These are phyloP conservation scores for Drosophila ironensis DNA, from an alignment of 1,140 invertebrate genomes.

Conservation along the genomic window DNA sequence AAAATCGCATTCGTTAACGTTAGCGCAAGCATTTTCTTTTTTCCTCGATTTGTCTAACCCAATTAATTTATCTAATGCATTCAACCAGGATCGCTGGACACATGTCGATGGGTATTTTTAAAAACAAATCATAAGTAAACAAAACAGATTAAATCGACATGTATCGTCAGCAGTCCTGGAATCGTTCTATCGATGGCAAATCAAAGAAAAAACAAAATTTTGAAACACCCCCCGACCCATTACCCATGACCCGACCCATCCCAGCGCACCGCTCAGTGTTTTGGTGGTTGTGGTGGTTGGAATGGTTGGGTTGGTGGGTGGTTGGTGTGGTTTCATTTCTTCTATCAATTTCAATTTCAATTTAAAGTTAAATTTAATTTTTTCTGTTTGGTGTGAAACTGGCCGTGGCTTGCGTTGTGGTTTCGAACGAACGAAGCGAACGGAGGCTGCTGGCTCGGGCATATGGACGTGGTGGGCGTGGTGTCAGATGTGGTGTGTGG, in stretches of 20 bases:
- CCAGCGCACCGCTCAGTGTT: slow-evolving; percentile 45
- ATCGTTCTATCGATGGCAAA: background rate
- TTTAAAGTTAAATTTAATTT: too few species aligned
- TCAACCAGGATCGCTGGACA: background rate
- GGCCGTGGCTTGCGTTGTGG: slow-evolving; percentile 71
- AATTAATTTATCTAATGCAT: background rate
- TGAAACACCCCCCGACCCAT: slow-evolving; percentile 1
- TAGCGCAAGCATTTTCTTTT: slow-evolving; percentile 63
- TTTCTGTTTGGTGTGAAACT: slow-evolving; percentile 70
- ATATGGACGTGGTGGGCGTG: slow-evolving; percentile 58
- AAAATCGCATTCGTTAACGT: slow-evolving; percentile 42
- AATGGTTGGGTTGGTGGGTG: slow-evolving; percentile 28
- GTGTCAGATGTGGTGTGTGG: slow-evolving; percentile 29
- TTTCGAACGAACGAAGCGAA: slow-evolving; percentile 76
- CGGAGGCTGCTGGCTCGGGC: slow-evolving; percentile 68
- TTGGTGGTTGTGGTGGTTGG: slow-evolving; percentile 26
- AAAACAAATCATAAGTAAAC: background rate
- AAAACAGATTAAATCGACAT: background rate
- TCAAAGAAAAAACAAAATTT: slow-evolving; percentile 41
- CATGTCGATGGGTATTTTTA: too few species aligned
- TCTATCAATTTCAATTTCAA: too few species aligned
- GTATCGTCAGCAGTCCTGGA: background rate
- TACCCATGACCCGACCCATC: slow-evolving; percentile 28
- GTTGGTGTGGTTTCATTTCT: background rate
- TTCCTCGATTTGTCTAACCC: slow-evolving; percentile 9